A percentile compares a stretch with the other conserved stretches of the same genome.
phyloP scores from a whole-genome alignment of 2,113 vertebrate genomes.

The Sterna hirundo region DNA sequence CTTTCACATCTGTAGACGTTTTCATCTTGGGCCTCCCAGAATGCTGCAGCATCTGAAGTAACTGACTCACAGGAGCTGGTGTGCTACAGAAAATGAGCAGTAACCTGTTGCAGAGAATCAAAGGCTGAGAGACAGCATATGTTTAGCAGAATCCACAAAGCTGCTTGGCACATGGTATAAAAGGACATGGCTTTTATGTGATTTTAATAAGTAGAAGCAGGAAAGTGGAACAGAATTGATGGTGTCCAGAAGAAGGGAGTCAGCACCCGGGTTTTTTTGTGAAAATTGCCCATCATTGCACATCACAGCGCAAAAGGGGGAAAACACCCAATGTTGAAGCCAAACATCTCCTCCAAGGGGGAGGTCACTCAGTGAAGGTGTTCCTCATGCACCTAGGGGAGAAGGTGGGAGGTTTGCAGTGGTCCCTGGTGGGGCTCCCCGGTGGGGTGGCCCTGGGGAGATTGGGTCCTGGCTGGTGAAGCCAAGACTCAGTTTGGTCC shows the following conservation, averaged over 20 bases:
- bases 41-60: not conserved
- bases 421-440: accelerated
- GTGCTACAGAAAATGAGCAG: not conserved
- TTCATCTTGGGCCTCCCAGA: not conserved
- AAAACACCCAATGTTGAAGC: not conserved
- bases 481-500: not conserved
- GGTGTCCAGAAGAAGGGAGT: not conserved
- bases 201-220: not conserved
- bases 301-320: not conserved
- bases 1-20: not conserved
- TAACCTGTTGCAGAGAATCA: not conserved
- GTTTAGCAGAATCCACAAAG: not conserved
- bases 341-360: not conserved
- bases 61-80: not conserved
- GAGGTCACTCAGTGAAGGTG: not conserved
- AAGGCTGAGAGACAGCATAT: not conserved
- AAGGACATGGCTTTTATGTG: not conserved
- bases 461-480: not conserved
- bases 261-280: accelerated
- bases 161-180: not conserved
- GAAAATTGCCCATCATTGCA: not conserved
- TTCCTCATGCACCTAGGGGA: not conserved
- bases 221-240: not conserved
- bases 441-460: not conserved
- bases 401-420: not conserved